These are phyloP conservation scores for Heterodera schachtii DNA, from an alignment of 1,140 invertebrate species.

Conservation along the genomic window DNA sequence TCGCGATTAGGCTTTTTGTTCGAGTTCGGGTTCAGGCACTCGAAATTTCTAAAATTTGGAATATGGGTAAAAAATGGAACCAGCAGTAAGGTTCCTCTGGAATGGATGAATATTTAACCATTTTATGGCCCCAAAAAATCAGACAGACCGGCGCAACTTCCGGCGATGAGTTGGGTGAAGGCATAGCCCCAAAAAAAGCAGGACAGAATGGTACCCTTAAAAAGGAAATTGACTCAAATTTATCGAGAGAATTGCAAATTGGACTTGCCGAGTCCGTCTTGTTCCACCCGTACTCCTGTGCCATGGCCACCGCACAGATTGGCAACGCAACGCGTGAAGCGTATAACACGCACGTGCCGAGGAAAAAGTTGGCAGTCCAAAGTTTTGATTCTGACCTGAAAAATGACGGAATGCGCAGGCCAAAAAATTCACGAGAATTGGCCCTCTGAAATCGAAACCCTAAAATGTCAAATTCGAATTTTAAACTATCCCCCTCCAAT, in stretches of 20 bases:
- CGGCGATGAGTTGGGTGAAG: conserved; percentile 74
- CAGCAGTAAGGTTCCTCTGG: too few relatives aligned
- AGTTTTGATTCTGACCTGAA: conserved; percentile 67
- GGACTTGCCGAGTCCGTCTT: conserved; percentile 73
- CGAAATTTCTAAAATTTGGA: too few relatives aligned
- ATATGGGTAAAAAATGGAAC: too few relatives aligned
- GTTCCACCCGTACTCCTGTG: conserved; percentile 74
- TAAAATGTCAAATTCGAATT: too few relatives aligned
- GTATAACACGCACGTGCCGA: conserved; percentile 74
- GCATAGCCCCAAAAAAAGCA: conserved; percentile 80
- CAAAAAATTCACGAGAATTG: background rate
- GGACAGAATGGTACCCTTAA: conserved; percentile 73
- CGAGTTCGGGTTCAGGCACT: too few relatives aligned
- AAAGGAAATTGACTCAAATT: background rate
- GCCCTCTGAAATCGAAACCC: too few relatives aligned
- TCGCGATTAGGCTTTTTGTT: conserved; percentile 45
- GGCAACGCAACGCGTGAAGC: conserved; percentile 75
- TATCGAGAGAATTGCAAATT: background rate
- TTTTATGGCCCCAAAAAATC: conserved; percentile 3
- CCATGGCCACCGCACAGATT: conserved; percentile 73
- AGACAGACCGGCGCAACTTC: conserved; percentile 12
- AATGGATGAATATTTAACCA: conserved; percentile 71
- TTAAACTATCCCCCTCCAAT: too few relatives aligned
- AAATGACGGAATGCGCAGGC: background rate
- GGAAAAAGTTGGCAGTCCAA: conserved; percentile 73